Base-by-base conservation (phyloP, 2,888 invertebrate genomes). In the Sphinx pinastri region DNA sequence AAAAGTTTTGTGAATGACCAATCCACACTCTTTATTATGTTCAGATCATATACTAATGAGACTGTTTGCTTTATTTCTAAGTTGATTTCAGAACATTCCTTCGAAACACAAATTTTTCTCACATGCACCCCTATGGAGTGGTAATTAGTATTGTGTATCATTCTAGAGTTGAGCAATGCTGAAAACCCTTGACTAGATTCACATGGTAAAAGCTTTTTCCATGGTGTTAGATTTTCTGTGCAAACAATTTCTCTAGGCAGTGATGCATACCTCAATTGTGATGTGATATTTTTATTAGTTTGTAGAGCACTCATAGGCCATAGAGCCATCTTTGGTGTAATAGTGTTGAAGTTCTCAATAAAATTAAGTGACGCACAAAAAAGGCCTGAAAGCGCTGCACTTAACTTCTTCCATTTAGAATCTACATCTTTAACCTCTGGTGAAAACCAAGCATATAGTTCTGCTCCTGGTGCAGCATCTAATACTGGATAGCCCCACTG, bases 161-260 rank as follows among this genome's bases (percentile, higher is more conserved):
- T 96, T 69, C 97, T 97, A 0, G 99, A 98, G 88, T 98, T 98
- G 6, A 99, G 94, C 68, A 99, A 90, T 0, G 97, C 96, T 16
- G 98, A 96, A 77, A 99, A 95, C 2, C 99, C 99, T 82, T 96
- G 95, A 87, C 95, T 97, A n/a, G 97, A 97, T 88, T 97, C 97
- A 91, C 99, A 99, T 0, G 99, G 99, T 63, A 99, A 89, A 6
- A 99, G 93, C 87, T 99, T 99, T 83, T 99, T 98, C 97, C 99
- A 99, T 0, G 99, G 99, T 14, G 99, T 99, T 79, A 99, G 93
- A 93, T 99, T 99, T 93, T 99, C 99, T 0, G 99, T 99, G 85
- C 99, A 99, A 5, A 99, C 98, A 79, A 98, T 98, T 95, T 99
- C 99, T 75, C 98, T 95, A 0, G 99, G 99, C 73, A 99, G 88